A percentile compares a stretch with the other conserved stretches of the same genome.
Conservation (phyloP, 2,113 vertebrate genomes). For the Antechinus flavipes region DNA sequence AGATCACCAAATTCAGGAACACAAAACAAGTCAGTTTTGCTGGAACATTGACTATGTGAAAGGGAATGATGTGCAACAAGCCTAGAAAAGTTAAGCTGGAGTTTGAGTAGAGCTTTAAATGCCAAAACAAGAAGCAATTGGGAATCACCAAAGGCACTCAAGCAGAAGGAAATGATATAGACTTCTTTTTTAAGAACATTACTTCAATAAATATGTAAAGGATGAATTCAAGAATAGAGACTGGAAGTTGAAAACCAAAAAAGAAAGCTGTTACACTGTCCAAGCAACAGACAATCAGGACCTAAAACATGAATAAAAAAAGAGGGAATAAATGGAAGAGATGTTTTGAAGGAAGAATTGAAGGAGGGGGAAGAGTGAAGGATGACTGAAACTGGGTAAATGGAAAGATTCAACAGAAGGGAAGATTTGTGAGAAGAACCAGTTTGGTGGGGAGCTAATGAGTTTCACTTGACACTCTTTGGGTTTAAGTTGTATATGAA, state of each 20-base stretch:
- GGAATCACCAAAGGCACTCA: not conserved
- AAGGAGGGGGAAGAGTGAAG: not conserved
- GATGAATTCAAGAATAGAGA: not conserved
- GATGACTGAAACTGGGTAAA: not conserved
- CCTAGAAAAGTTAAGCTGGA: not conserved
- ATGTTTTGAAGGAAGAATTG: not conserved
- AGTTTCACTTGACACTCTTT: not conserved
- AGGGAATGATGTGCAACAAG: not conserved
- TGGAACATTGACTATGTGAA: not conserved
- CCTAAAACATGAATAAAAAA: not conserved
- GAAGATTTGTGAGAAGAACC: not conserved
- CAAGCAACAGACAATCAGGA: not conserved
- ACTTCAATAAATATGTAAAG: not conserved
- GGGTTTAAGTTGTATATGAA: not conserved
- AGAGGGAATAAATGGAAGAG: not conserved
- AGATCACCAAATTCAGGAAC: not conserved
- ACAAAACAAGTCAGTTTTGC: not conserved
- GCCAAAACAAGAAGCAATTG: not conserved
- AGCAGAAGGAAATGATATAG: not conserved
- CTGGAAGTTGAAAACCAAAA: not conserved
- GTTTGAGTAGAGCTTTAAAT: not conserved
- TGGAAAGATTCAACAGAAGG: not conserved
- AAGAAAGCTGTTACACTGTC: not conserved
- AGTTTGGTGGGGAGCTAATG: not conserved
- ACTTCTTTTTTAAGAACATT: not conserved